These are phyloP conservation scores for Diarsia dahlii DNA, from an alignment of 2,888 invertebrate species.

Conservation along the genomic window DNA sequence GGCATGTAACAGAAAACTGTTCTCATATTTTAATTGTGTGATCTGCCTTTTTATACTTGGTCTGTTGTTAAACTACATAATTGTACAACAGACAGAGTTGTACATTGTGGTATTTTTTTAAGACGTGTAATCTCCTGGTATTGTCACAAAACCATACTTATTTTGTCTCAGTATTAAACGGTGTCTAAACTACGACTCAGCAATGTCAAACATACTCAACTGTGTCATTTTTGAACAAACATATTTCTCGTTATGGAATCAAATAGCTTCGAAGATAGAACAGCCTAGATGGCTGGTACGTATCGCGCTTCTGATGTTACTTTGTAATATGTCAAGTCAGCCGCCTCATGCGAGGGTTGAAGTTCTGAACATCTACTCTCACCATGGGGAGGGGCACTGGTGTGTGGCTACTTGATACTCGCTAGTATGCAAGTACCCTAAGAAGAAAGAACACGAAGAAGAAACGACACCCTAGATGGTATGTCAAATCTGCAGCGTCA, in stretches of 20 bases:
- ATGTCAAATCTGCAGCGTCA: background rate
- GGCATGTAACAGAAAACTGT: no score
- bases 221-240: background rate
- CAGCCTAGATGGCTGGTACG: background rate
- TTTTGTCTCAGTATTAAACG: background rate
- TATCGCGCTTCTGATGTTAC: conserved; percentile 42
- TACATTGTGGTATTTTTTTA: no score
- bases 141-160: background rate
- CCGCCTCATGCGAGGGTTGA: no score
- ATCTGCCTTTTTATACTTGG: no score
- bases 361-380: background rate
- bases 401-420: background rate
- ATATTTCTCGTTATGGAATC: background rate
- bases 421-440: background rate
- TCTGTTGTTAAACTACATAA: no score
- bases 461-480: no score
- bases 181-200: background rate
- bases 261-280: background rate
- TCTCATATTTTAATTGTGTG: no score
- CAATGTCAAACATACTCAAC: background rate
- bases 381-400: background rate
- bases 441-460: no score
- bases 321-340: conserved; percentile 14
- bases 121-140: no score
- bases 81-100: no score